These are phyloP conservation scores for Chironomus striatipennis DNA, from an alignment of 1,140 invertebrate species.

Conservation along the genomic window DNA sequence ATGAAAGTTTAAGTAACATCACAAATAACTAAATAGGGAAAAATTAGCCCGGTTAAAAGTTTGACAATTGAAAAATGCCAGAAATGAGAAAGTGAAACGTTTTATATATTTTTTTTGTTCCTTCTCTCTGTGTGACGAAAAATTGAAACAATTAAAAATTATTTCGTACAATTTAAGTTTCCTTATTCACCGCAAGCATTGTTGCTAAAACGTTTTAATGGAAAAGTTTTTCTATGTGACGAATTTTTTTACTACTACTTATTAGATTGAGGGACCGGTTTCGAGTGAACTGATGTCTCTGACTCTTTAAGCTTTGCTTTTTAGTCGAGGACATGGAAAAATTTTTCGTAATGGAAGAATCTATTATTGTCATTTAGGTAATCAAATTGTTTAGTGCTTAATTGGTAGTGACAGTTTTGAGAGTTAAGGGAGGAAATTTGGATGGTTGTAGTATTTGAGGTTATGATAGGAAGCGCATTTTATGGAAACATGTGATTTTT, in stretches of 20 bases:
- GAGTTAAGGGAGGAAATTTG: background rate
- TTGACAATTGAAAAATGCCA: slow-evolving; percentile 19
- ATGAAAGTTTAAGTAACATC: too few species aligned
- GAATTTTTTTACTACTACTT: background rate
- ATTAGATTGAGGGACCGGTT: background rate
- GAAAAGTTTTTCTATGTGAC: slow-evolving; percentile 18
- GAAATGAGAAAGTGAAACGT: slow-evolving; percentile 1
- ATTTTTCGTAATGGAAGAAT: background rate
- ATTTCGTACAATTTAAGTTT: slow-evolving; percentile 22
- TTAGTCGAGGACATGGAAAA: background rate
- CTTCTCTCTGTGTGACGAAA: background rate
- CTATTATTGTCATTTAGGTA: slow-evolving; percentile 3
- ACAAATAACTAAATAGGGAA: background rate
- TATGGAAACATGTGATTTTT: too few species aligned
- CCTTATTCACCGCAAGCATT: background rate
- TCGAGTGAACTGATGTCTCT: background rate
- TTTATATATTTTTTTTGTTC: background rate
- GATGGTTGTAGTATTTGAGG: too few species aligned
- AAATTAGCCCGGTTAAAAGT: slow-evolving; percentile 23
- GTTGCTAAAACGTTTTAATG: background rate
- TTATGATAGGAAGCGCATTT: too few species aligned
- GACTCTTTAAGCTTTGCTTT: background rate
- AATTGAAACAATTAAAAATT: slow-evolving; percentile 23
- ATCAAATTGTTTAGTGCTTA: slow-evolving; percentile 13
- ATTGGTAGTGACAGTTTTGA: background rate